These are phyloP conservation scores for Noctilio leporinus DNA, from an alignment of 2,113 vertebrate species.

Conservation along the genomic window DNA sequence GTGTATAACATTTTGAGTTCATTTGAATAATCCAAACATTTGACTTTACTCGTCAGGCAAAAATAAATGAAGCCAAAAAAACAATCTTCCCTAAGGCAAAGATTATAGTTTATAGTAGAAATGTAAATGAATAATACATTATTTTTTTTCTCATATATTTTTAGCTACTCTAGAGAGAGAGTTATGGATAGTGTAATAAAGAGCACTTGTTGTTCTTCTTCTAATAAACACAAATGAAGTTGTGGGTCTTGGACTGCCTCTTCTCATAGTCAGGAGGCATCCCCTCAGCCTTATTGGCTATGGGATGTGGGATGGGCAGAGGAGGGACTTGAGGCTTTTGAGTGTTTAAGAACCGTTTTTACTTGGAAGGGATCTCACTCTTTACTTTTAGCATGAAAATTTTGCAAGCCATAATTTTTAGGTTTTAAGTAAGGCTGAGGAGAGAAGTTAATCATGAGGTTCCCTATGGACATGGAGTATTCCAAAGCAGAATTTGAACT, in stretches of 20 bases:
- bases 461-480: background rate
- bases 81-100: background rate
- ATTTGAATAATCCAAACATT: background rate
- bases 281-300: background rate
- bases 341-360: background rate
- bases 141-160: background rate
- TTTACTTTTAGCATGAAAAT: background rate
- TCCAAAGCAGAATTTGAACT: slow-evolving; percentile 20
- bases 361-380: background rate
- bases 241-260: background rate
- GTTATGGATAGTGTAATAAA: background rate
- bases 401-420: background rate
- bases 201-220: background rate
- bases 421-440: background rate
- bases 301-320: background rate
- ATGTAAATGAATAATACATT: background rate
- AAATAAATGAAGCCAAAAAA: slow-evolving; percentile 9
- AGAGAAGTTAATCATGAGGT: background rate
- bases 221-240: background rate
- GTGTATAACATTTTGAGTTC: background rate
- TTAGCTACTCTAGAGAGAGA: background rate
- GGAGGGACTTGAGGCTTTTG: background rate
- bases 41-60: background rate
- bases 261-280: background rate
- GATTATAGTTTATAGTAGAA: background rate